Percentiles rank a stretch among this genome's conserved stretches.
Evolutionary conservation across 2,888 invertebrate species (phyloP).

Genomic region (Hirtodrosophila alboralis): DNA sequence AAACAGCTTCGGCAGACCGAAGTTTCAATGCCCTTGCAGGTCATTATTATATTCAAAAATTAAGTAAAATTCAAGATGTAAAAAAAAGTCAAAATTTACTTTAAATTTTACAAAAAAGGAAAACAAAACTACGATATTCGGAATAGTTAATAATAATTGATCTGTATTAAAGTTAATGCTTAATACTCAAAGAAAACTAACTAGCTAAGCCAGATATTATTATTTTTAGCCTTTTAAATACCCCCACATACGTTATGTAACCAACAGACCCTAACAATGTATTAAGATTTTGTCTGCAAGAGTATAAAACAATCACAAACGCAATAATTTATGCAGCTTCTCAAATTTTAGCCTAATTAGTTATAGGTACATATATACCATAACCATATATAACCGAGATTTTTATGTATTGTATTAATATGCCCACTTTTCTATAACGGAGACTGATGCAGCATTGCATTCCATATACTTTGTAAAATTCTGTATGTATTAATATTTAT

Average conservation of each 20-base stretch:
- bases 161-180: too few relatives aligned
- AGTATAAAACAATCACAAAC: constrained; percentile 24
- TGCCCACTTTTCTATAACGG: constrained; percentile 59
- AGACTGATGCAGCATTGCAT: constrained; percentile 58
- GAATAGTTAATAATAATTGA: too few relatives aligned
- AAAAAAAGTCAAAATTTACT: too few relatives aligned
- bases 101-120: too few relatives aligned
- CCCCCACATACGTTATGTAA: constrained; percentile 2
- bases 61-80: too few relatives aligned
- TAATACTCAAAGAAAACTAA: too few relatives aligned
- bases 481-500: constrained; percentile 40
- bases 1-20: not conserved
- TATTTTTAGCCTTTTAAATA: too few relatives aligned
- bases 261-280: not conserved
- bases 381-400: constrained; percentile 28
- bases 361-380: too few relatives aligned
- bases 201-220: too few relatives aligned
- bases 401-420: constrained; percentile 37
- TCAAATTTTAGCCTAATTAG: constrained; percentile 39
- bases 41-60: too few relatives aligned
- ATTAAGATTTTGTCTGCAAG: constrained; percentile 11
- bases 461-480: constrained; percentile 30
- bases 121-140: too few relatives aligned
- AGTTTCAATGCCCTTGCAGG: constrained; percentile 13
- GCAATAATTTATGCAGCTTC: constrained; percentile 33